phyloP scores from a whole-genome alignment of 1,140 invertebrate species.

The Philotrypesis tridentata region DNA sequence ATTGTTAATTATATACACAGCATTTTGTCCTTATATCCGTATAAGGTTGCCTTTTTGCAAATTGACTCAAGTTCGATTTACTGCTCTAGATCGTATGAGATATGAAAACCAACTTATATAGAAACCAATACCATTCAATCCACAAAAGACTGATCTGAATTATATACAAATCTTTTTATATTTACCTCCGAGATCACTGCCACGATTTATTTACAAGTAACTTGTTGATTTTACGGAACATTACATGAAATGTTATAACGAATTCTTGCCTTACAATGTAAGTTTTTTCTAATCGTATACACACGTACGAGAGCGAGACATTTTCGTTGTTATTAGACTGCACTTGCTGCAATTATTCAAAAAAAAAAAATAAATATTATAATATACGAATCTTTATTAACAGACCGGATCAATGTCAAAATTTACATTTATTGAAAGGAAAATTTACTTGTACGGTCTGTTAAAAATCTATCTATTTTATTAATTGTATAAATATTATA shows the following conservation, averaged over 20 bases:
- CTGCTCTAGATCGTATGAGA: conserved; percentile 9
- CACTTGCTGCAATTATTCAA: conserved; percentile 22
- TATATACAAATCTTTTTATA: conserved; percentile 18
- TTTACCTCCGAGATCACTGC: conserved; percentile 27
- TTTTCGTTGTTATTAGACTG: conserved; percentile 29
- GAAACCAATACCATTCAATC: conserved; percentile 36
- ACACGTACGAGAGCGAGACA: neutral
- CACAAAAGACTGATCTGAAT: conserved; percentile 45
- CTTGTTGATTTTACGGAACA: conserved; percentile 24
- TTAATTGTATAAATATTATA: conserved; percentile 43
- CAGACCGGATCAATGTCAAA: neutral
- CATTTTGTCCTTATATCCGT: conserved; percentile 1
- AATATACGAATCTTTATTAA: neutral
- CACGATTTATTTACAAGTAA: conserved; percentile 32
- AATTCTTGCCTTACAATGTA: conserved; percentile 36
- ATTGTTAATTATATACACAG: conserved; percentile 25
- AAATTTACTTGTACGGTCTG: conserved; percentile 16
- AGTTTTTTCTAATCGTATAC: conserved; percentile 16
- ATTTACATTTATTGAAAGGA: conserved; percentile 20
- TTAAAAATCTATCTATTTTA: conserved; percentile 45
- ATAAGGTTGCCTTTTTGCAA: conserved; percentile 16
- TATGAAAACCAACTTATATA: conserved; percentile 3
- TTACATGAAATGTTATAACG: neutral
- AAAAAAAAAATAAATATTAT: neutral
- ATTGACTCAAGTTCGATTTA: conserved; percentile 7